Evolutionary conservation across 2,888 invertebrate genomes (phyloP), one percentile per base, ranked within the genome.

Genomic region (Theretra japonica): DNA sequence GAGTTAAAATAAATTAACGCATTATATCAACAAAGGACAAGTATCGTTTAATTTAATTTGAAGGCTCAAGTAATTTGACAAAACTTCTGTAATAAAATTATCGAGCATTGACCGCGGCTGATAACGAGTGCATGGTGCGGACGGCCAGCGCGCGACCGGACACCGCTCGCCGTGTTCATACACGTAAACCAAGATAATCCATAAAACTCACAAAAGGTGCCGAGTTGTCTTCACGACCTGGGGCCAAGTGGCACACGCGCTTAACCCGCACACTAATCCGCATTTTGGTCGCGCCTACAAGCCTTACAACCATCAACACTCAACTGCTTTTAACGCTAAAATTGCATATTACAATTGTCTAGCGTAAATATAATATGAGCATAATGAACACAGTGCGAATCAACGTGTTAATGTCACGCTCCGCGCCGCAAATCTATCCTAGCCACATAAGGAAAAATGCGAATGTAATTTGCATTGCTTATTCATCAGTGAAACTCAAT

Each of bases 71-170:
- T 91, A 91, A 93, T 92, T 90, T 90, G 89, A 94, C 93, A 93
- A 93, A 94, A 92, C 93, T 92, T 91, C 86, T 90, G 92, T 93
- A 92, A 90, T 93, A 93, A 94, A 94, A 93, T 93, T 92, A 93
- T 93, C 94, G 91, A 91, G 90, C 89, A 88, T 87, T 90, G 92
- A 90, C 91, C 91, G 90, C 82, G 78, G 82, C 82, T 86, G 92
- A 93, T 93, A 93, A 90, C 68, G 74, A 84, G 90, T 88, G 88
- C 19, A 4, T 53, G 85, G 88, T 80, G 87, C 82, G 82, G 84
- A 83, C 73, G 75, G 81, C 79, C 81, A 83, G 83, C 85, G 88
- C 86, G 89, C 88, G 90, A 86, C 87, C 88, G 90, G 91, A 92
- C 92, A 90, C 86, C 86, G 84, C 86, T 83, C 88, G 85, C 83